Conservation (phyloP, 2,888 invertebrate genomes). For the Lapara coniferarum region DNA sequence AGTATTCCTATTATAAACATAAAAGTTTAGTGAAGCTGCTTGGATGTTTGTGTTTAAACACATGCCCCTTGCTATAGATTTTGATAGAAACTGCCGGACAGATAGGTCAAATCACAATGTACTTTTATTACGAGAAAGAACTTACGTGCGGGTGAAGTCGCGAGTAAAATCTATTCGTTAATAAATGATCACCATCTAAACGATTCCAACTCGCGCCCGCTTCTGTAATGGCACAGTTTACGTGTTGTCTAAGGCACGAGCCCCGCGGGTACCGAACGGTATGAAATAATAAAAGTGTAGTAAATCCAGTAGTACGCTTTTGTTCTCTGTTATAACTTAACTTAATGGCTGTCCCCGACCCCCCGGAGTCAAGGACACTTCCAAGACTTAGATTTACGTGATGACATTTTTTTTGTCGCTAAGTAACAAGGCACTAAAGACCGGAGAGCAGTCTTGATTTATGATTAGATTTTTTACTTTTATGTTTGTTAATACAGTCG, state of each 20-base stretch:
- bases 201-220: too few species aligned
- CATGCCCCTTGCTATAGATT: too few species aligned
- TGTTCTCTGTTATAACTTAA: background rate
- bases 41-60: too few species aligned
- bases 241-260: background rate
- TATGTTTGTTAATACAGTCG: background rate
- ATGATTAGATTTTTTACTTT: conserved; percentile 11
- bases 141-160: too few species aligned
- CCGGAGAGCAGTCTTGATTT: conserved; percentile 10
- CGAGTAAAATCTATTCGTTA: too few species aligned
- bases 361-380: conserved; percentile 9
- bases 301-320: background rate
- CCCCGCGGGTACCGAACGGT: background rate
- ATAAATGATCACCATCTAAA: too few species aligned
- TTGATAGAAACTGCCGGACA: too few species aligned
- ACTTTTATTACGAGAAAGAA: too few species aligned
- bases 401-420: background rate
- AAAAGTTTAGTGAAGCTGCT: too few species aligned
- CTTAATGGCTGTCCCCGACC: background rate
- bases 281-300: background rate
- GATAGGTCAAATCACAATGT: too few species aligned
- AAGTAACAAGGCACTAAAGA: conserved; percentile 21
- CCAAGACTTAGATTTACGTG: conserved; percentile 13
- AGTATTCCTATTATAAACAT: too few species aligned
- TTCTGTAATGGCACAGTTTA: too few species aligned